A percentile compares a stretch with the other conserved stretches of the same genome.
These are phyloP conservation scores for Cryptoblepharus egeriae DNA, from an alignment of 2,797 vertebrate genomes.

Conservation along the genomic window DNA sequence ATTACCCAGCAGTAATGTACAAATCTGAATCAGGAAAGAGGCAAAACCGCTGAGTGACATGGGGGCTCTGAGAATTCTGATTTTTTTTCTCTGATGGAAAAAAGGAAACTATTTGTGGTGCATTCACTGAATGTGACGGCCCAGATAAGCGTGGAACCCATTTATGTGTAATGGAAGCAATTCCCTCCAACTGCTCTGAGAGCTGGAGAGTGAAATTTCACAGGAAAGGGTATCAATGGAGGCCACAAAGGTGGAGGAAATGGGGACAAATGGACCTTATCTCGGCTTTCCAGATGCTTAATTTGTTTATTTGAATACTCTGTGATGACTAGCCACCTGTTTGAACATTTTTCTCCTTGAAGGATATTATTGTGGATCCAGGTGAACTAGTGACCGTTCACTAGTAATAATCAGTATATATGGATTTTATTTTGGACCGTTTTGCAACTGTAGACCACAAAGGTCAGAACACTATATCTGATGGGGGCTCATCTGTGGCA, in stretches of 20 bases:
- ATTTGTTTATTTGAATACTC: not conserved
- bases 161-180: not conserved
- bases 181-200: not conserved
- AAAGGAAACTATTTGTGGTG: not conserved
- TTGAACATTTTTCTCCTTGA: not conserved
- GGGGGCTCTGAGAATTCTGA: not conserved
- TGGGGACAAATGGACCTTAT: not conserved
- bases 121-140: not conserved
- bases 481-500: too few relatives aligned
- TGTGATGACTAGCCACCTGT: not conserved
- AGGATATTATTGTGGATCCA: not conserved
- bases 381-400: slow-evolving; percentile 22
- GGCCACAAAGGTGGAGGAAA: not conserved
- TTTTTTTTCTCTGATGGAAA: not conserved
- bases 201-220: not conserved
- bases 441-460: not conserved
- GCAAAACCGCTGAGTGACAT: too few relatives aligned
- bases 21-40: not conserved
- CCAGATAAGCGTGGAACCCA: slow-evolving; percentile 1
- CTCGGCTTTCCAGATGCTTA: not conserved
- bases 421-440: not conserved
- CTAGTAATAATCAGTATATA: too few relatives aligned
- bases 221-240: not conserved
- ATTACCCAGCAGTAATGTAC: not conserved
- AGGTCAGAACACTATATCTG: not conserved